Evolutionary conservation across 2,797 vertebrate genomes (phyloP), one percentile per base, ranked within the genome.

Genomic region (Mastacembelus armatus): DNA sequence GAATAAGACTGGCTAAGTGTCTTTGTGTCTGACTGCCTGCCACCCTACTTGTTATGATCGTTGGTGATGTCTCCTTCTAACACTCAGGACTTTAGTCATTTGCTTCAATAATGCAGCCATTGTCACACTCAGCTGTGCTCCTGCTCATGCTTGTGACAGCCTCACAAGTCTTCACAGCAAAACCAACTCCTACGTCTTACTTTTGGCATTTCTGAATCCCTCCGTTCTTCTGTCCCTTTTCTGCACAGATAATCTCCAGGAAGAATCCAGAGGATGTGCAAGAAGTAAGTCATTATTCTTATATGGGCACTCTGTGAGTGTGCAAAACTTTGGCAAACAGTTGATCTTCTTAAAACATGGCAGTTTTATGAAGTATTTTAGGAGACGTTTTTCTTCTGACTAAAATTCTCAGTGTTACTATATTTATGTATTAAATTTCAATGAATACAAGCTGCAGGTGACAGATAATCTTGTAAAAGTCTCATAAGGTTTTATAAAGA

Each of bases 211-310:
- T 66, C 4, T 19, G 9, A 22, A 32, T 18, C 19, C 6, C 40
- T 72, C 4, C 48, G 6, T 30, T 52, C 7, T 74, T 7, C 33
- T 78, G 11, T 77, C 5, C 26, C 16, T 45, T 21, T 60, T 56
- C 54, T 43, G 33, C 43, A 60, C 91, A 99, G 98, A 96, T 97
- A 74, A 96, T 99, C 92, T 99, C 97, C 61, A 95, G 97, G 81
- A 97, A 93, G 92, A 98, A 94, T 82, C 97, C 96, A 45, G 97
- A 99, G 69, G 97, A 98, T 85, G 95, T 99, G 77, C 97, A 98
- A 91, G 97, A 99, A 97, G 98, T 99, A 94, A 95, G 87, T 0
- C 3, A 0, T 36, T 52, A 8, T 44, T 47, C 52, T 6, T 12
- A 14, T 29, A 4, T 16, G 19, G 15, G 18, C 29, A 55, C 8